Conservation (phyloP, 2,797 vertebrate species). For the Melanotaenia parkinsoni region DNA sequence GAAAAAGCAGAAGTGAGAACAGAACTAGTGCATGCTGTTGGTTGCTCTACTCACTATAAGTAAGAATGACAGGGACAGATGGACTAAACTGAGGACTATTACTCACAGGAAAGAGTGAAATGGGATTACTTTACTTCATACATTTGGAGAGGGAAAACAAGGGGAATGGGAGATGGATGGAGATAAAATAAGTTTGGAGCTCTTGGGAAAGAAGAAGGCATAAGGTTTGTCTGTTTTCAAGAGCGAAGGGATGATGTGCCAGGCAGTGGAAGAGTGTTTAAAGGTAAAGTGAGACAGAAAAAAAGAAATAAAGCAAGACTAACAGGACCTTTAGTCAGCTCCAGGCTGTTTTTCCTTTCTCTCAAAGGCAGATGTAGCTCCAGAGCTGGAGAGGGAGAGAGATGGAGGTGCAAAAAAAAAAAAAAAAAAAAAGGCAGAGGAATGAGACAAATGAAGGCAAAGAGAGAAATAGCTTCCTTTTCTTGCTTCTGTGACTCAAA, state of each 20-base stretch:
- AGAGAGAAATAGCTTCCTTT: conserved; percentile 22
- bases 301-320: conserved; percentile 24
- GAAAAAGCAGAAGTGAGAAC: not conserved
- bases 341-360: conserved; percentile 56
- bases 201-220: not conserved
- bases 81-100: not conserved
- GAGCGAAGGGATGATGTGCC: not conserved
- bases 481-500: conserved; percentile 25
- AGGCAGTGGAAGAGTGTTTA: conserved; percentile 8
- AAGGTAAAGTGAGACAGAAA: conserved; percentile 39
- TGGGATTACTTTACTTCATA: conserved; percentile 22
- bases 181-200: not conserved
- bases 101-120: conserved; percentile 20
- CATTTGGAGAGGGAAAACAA: conserved; percentile 9
- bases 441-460: conserved; percentile 33
- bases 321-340: conserved; percentile 34
- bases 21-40: not conserved
- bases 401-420: not conserved
- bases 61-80: conserved; percentile 21
- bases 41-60: conserved; percentile 10
- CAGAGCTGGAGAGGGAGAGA: conserved; percentile 24
- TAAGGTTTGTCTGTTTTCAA: conserved; percentile 17
- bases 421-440: conserved; percentile 4
- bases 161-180: conserved; percentile 1
- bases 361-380: conserved; percentile 59